Percentiles rank a stretch among this genome's conserved stretches.
Evolutionary conservation across 1,140 invertebrate species (phyloP).

Genomic region (Hyles euphorbiae): DNA sequence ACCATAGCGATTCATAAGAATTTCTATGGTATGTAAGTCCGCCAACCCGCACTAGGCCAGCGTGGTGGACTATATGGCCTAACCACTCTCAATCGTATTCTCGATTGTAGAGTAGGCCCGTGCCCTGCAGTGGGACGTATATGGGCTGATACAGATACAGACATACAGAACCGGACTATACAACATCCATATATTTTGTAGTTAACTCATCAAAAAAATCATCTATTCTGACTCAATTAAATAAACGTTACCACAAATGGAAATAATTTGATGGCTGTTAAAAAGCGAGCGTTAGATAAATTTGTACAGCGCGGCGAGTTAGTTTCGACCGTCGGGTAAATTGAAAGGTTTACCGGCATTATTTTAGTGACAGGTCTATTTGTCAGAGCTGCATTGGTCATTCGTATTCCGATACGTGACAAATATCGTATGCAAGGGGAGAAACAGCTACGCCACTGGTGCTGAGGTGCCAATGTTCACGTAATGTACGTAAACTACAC

Average conservation of each 20-base stretch:
- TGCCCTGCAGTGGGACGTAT: too few relatives aligned
- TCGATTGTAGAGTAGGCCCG: too few relatives aligned
- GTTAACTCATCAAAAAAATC: too few relatives aligned
- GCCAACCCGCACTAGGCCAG: too few relatives aligned
- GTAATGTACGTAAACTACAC: conserved; percentile 4
- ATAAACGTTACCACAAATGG: background rate
- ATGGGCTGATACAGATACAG: too few relatives aligned
- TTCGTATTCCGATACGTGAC: conserved; percentile 14
- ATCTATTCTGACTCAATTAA: background rate
- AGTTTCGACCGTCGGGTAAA: conserved; percentile 9
- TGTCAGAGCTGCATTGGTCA: conserved; percentile 17
- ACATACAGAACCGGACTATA: too few relatives aligned
- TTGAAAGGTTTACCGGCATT: conserved; percentile 17
- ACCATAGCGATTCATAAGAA: too few relatives aligned
- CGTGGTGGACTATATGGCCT: too few relatives aligned
- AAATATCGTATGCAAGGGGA: conserved; percentile 12
- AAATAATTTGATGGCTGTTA: conserved; percentile 1
- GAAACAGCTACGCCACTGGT: background rate
- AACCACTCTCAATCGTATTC: too few relatives aligned
- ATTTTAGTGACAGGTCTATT: conserved; percentile 23
- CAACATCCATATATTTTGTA: too few relatives aligned
- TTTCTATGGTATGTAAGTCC: too few relatives aligned
- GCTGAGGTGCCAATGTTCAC: conserved; percentile 4
- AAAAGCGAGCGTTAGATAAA: conserved; percentile 13
- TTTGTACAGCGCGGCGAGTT: conserved; percentile 8